These are phyloP conservation scores for Ciconia stormi DNA, from an alignment of 2,113 vertebrate genomes.

Conservation along the genomic window DNA sequence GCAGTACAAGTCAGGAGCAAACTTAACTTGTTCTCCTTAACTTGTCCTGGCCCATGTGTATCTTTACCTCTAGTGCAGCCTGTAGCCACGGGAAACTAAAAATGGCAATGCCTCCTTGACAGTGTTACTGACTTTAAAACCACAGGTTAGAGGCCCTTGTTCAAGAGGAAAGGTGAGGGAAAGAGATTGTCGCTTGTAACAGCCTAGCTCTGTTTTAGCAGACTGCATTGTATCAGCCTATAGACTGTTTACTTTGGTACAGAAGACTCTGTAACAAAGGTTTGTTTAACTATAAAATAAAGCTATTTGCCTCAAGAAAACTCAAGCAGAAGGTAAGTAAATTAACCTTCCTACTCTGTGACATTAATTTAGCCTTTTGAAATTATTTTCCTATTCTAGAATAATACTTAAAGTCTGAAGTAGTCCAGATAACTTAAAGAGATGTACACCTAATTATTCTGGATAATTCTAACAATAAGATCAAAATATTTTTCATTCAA, in stretches of 20 bases:
- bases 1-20: background rate
- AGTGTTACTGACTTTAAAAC: background rate
- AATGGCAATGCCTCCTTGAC: background rate
- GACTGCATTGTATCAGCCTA: background rate
- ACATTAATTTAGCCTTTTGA: background rate
- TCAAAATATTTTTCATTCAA: background rate
- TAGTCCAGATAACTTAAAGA: background rate
- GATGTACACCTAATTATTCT: background rate
- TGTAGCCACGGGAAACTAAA: background rate
- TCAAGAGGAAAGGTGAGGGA: background rate
- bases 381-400: background rate
- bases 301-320: background rate
- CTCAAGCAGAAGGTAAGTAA: conserved; percentile 42
- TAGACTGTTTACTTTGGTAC: background rate
- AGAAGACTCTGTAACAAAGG: background rate
- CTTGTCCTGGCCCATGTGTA: background rate
- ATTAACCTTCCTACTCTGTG: background rate
- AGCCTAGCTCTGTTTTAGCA: background rate
- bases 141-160: background rate
- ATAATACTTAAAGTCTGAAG: background rate
- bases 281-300: background rate
- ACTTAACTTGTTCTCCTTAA: background rate
- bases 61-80: background rate
- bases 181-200: background rate
- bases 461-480: background rate